Base-by-base conservation (phyloP, 2,888 invertebrate species). In the Zaprionus lineosus region DNA sequence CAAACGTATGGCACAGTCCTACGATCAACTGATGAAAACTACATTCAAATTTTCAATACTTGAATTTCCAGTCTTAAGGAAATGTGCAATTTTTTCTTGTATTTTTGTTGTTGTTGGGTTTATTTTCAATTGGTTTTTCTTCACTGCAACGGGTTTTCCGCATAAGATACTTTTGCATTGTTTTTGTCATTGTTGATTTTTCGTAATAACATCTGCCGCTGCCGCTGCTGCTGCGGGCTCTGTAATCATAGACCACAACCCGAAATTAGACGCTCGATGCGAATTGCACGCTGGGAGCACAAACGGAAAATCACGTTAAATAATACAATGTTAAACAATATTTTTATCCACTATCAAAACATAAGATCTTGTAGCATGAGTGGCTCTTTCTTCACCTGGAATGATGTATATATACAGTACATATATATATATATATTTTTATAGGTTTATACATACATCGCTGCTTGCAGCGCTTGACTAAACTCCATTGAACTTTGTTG, bases 301-400 rank as follows among this genome's bases (percentile, higher is more conserved):
- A 69, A 69, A 69, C 24, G 50, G 7, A 73, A 66, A 62, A 50
- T 62, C 55, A 50, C 6, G 28, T 39, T 43, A 62, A 53, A 63
- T 62, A 74, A 72, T 72, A 53, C 12, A 16, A 9, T 28, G 5
- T 16, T 8, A 12, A 34, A 24, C 37, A 11, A 50, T 9, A 51
- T n/a, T n/a, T n/a, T n/a, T n/a, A n/a, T n/a, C n/a, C n/a, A n/a
- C 31, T 33, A 34, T 11, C n/a, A 36, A 59, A 21, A 40, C 9
- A 29, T n/a, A 21, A 14, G 1, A 2, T 1, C 1, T 21, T 16
- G 41, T 16, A n/a, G 11, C 11, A 12, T n/a, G 6, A 44, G 18
- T 26, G 24, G 19, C 37, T 21, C 36, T 18, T 24, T 12, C 6
- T 9, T 2, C 5, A n/a, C n/a, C n/a, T n/a, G n/a, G n/a, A n/a